Evolutionary conservation across 2,888 invertebrate genomes (phyloP).

Genomic region (Rosalia funebris): DNA sequence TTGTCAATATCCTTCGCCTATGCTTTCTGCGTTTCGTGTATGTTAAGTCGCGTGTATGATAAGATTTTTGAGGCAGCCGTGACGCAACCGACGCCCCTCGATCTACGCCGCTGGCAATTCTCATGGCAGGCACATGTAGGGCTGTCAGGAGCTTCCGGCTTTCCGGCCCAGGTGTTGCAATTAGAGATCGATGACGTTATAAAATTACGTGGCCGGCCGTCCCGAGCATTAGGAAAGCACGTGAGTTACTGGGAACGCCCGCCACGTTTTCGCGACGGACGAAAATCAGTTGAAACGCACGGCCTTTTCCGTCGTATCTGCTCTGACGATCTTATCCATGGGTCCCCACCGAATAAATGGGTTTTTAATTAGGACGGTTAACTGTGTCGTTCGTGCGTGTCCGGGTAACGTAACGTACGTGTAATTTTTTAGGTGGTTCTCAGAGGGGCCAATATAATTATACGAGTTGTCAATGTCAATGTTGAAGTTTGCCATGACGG

Average conservation of each 20-base stretch:
- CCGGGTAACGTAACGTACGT: background rate
- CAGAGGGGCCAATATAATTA: background rate
- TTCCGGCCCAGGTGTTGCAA: constrained; percentile 43
- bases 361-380: constrained; percentile 27
- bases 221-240: constrained; percentile 17
- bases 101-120: constrained; percentile 16
- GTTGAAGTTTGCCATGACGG: no score
- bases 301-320: constrained; percentile 7
- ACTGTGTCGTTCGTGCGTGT: constrained; percentile 10
- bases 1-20: no score
- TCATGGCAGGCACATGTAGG: constrained; percentile 22
- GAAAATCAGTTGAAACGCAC: constrained; percentile 21
- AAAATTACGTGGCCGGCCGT: constrained; percentile 33
- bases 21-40: no score
- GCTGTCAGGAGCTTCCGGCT: constrained; percentile 30
- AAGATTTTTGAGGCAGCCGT: no score
- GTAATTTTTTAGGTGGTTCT: background rate
- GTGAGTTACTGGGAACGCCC: constrained; percentile 10
- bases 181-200: constrained; percentile 42
- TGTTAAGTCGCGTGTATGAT: no score
- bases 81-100: background rate
- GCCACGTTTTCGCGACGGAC: background rate
- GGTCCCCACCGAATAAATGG: constrained; percentile 12
- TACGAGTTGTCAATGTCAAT: background rate
- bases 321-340: background rate